Percentiles rank a stretch among this genome's conserved stretches.
phyloP scores from a whole-genome alignment of 2,888 invertebrate species.

The Anthophora plumipes region DNA sequence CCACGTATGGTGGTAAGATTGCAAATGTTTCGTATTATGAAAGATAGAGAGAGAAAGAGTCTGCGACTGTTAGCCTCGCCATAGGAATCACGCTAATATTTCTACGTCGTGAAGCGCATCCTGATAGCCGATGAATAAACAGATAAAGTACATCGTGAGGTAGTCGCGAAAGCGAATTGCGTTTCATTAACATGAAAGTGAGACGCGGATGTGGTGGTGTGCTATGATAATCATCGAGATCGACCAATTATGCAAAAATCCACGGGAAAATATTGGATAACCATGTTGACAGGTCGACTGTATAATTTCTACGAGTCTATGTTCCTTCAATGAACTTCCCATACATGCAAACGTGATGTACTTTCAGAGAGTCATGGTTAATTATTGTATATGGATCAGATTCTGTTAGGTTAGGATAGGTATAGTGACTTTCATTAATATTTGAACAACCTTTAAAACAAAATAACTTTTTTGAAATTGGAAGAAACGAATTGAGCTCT shows the following conservation, averaged over 20 bases:
- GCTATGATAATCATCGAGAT: conserved; percentile 32
- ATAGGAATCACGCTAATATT: conserved; percentile 39
- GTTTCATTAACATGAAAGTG: conserved; percentile 63
- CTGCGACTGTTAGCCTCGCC: neutral
- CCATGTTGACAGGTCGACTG: neutral
- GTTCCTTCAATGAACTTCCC: too few relatives aligned
- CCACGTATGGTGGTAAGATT: conserved; percentile 11
- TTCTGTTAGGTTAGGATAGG: too few relatives aligned
- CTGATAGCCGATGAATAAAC: conserved; percentile 43
- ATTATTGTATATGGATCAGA: too few relatives aligned
- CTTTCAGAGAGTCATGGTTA: too few relatives aligned
- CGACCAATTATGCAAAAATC: conserved; percentile 35
- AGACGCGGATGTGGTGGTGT: conserved; percentile 26
- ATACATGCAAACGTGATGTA: neutral
- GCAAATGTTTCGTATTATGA: conserved; percentile 4
- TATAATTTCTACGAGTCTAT: neutral
- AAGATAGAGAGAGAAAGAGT: conserved; percentile 7
- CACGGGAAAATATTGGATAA: neutral
- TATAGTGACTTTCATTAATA: too few relatives aligned
- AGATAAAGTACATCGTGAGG: conserved; percentile 46
- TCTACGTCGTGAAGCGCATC: conserved; percentile 43
- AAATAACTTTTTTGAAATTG: too few relatives aligned
- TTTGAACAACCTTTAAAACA: too few relatives aligned
- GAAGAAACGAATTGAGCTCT: too few relatives aligned
- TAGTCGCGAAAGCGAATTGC: conserved; percentile 62